These are phyloP conservation scores for Chondrilla cf. caribensis DNA, from an alignment of 37 sponge, comb jelly and placozoan species.

Conservation along the genomic window DNA sequence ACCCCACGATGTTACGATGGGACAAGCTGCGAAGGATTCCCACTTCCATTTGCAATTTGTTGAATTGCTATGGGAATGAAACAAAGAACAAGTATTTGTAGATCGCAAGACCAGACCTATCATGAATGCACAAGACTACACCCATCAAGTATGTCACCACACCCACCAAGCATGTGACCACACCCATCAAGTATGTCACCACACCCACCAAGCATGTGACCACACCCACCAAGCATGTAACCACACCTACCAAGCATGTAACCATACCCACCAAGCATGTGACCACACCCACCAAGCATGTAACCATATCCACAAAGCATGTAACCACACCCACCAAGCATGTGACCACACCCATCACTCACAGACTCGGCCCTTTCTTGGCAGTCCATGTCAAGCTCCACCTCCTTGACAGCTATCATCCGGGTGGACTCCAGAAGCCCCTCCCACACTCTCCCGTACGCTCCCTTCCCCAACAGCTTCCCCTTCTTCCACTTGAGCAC, in stretches of 20 bases:
- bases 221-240: no score
- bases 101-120: not conserved
- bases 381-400: constrained; percentile 71
- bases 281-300: constrained; percentile 13
- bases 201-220: no score
- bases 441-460: constrained; percentile 78
- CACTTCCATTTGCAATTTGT: constrained; percentile 79
- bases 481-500: constrained; percentile 80
- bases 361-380: constrained; percentile 65
- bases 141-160: no score
- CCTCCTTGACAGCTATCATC: constrained; percentile 90
- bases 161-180: no score
- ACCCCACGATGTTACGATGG: constrained; percentile 84
- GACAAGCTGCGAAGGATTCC: constrained; percentile 68
- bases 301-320: not conserved
- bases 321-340: not conserved
- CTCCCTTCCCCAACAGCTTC: constrained; percentile 78
- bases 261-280: not conserved
- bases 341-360: constrained; percentile 20
- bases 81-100: not conserved
- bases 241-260: not conserved
- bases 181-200: no score
- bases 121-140: not conserved
- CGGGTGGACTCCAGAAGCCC: constrained; percentile 72
- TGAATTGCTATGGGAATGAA: constrained; percentile 68